phyloP scores from a whole-genome alignment of 1,140 invertebrate genomes.

The Cydia fagiglandana region DNA sequence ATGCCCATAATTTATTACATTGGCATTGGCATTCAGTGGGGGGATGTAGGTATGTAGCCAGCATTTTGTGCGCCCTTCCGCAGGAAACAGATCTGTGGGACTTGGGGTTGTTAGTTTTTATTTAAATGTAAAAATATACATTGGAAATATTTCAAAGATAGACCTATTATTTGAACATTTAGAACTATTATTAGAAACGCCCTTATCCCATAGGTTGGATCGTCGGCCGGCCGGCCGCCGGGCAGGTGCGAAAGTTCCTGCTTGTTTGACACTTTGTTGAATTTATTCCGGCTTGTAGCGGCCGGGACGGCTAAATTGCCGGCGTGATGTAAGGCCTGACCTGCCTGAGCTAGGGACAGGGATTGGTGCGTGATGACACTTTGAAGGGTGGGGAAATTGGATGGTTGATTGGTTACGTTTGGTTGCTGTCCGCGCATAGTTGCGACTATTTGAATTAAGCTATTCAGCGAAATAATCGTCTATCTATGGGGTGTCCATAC shows the following conservation, averaged over 20 bases:
- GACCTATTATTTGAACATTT: too few relatives aligned
- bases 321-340: constrained; percentile 25
- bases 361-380: constrained; percentile 18
- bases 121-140: too few relatives aligned
- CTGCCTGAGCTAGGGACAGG: not conserved
- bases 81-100: too few relatives aligned
- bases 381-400: constrained; percentile 4
- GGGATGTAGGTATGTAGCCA: too few relatives aligned
- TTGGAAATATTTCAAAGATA: too few relatives aligned
- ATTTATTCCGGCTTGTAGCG: constrained; percentile 45
- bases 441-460: not conserved
- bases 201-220: not conserved
- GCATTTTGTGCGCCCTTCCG: too few relatives aligned
- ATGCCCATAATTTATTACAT: too few relatives aligned
- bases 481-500: not conserved
- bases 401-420: constrained; percentile 13
- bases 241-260: constrained; percentile 48
- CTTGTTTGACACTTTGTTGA: constrained; percentile 52
- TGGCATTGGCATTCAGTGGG: too few relatives aligned
- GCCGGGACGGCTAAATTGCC: constrained; percentile 44
- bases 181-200: not conserved
- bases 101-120: too few relatives aligned
- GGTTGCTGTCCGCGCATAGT: not conserved
- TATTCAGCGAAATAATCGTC: not conserved
- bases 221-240: constrained; percentile 34